phyloP scores from a whole-genome alignment of 1,140 invertebrate genomes.

The Tribolium castaneum region DNA sequence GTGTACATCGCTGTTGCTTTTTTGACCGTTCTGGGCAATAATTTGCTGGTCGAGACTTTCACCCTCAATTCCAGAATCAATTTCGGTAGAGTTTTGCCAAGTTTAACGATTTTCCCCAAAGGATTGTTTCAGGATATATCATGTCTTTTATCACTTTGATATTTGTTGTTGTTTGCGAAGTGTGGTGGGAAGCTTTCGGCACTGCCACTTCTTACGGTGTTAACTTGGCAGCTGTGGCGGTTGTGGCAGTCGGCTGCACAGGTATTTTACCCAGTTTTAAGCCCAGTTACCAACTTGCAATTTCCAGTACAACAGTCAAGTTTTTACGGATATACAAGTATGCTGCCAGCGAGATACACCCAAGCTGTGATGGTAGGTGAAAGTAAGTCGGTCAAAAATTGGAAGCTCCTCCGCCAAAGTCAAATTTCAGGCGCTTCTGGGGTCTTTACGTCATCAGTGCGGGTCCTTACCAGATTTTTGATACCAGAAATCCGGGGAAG shows the following conservation, averaged over 20 bases:
- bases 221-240: conserved; percentile 84
- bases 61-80: conserved; percentile 85
- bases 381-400: conserved; percentile 71
- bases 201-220: conserved; percentile 79
- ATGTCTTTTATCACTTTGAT: conserved; percentile 84
- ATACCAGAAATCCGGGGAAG: conserved; percentile 79
- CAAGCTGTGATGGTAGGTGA: conserved; percentile 95
- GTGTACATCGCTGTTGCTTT: conserved; percentile 91
- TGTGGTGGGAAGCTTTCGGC: conserved; percentile 84
- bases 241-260: conserved; percentile 90
- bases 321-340: conserved; percentile 94
- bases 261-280: conserved; percentile 65
- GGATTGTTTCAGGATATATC: conserved; percentile 76
- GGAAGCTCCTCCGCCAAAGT: not conserved
- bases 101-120: not conserved
- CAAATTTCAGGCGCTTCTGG: conserved; percentile 81
- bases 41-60: conserved; percentile 85
- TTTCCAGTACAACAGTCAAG: conserved; percentile 88
- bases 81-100: conserved; percentile 72
- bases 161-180: conserved; percentile 86
- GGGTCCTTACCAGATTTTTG: conserved; percentile 84
- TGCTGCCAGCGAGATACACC: conserved; percentile 88
- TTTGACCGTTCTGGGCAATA: conserved; percentile 86
- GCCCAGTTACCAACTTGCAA: not conserved
- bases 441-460: conserved; percentile 84